Evolutionary conservation across 2,797 vertebrate species (phyloP), one percentile per base, ranked within the genome.

Genomic region (Echiichthys vipera): DNA sequence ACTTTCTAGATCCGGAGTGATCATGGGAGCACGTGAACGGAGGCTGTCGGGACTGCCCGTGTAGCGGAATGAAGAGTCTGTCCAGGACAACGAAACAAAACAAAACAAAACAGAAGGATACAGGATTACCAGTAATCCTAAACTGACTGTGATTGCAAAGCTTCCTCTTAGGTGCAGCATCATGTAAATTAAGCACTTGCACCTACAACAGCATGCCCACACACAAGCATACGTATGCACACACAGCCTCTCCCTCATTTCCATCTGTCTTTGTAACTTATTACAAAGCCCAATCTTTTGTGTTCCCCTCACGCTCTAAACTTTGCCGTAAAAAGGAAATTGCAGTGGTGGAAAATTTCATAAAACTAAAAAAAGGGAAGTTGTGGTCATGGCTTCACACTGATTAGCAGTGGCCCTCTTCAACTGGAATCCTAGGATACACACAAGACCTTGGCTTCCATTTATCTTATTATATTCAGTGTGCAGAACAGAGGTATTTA

Each of bases 1-100:
- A 0, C 97, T 99, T 71, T 99, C 98, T 64, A 99, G 95, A 80
- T 99, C 98, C 0, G 98, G 98, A 5, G 98, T 99, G 92, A 99
- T 98, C 98, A 99, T 99, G 49, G 98, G 98, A 2, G 97, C 95
- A 0, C 98, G 95, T 1, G 98, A 99, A 5, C 98, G 96, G 25
- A 99, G 95, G 91, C 98, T 99, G 93, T 99, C 98, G 0, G 98
- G 98, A 79, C 98, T 99, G 30, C 98, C 97, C 0, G 98, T 98
- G 95, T 98, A 98, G 71, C 98, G 96, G 93, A 99, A 98, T 0
- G 97, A 97, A 20, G 97, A 98, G 80, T 99, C 98, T 99, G 93
- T 51, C n/a, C 59, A 5, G 0, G 59, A n/a, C n/a, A n/a, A n/a
- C n/a, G 47, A 17, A 46, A 29, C 32, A 30, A 47, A 51, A 46